These are phyloP conservation scores for Lamellibrachia luymesi DNA, from an alignment of 1,140 invertebrate genomes.

Conservation along the genomic window DNA sequence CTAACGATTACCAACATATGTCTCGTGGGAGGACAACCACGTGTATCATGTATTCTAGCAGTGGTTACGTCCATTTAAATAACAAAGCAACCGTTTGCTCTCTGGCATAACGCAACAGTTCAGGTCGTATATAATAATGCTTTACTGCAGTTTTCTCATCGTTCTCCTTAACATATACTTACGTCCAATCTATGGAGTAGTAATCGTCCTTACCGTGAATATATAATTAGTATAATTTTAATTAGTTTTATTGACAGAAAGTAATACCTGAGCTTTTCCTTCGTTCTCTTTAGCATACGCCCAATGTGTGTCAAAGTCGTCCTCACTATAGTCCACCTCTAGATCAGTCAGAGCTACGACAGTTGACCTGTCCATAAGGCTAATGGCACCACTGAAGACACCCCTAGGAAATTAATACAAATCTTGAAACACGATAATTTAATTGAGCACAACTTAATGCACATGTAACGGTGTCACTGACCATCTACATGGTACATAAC, in stretches of 20 bases:
- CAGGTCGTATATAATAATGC: background rate
- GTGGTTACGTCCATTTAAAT: no score
- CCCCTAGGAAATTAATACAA: background rate
- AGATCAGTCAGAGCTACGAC: background rate
- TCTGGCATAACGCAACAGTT: background rate
- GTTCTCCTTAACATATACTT: background rate
- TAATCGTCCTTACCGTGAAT: no score
- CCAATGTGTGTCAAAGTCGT: background rate
- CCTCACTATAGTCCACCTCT: background rate
- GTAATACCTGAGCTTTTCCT: no score
- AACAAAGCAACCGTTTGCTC: background rate
- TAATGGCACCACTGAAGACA: background rate
- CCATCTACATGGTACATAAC: no score
- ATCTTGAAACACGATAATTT: no score
- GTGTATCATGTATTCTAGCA: background rate
- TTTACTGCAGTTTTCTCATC: background rate
- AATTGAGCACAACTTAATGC: no score
- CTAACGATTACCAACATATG: no score
- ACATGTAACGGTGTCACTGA: no score
- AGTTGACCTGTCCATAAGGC: background rate
- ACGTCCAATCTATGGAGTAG: background rate
- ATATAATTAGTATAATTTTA: no score
- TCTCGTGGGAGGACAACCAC: background rate
- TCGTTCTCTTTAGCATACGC: no score
- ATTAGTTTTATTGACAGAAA: no score